Evolutionary conservation across 2,113 vertebrate species (phyloP), one percentile per base, ranked within the genome.

Genomic region (Nibea albiflora): DNA sequence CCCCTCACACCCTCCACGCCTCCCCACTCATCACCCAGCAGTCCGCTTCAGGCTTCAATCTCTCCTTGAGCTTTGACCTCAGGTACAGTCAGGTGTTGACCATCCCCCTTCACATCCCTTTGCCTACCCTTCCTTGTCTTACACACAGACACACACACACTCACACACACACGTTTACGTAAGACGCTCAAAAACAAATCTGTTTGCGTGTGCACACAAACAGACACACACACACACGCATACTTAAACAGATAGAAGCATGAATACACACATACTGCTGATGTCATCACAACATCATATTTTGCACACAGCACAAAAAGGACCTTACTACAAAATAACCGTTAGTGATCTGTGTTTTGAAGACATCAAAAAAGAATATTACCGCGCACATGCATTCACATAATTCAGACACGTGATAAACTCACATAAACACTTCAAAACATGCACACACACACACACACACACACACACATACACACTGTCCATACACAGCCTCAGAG

Each of bases 21-120:
- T 71, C 78, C 78, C 80, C 53, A 73, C 80, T 82, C 71, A 80
- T 83, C 77, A 83, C 28, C 71, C 54, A 4, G 24, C 56, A 63
- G 31, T 70, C 84, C 61, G 81, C 88, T 87, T 64, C 70, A 73
- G 72, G 89, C 71, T 73, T 80, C 35, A 83, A 52, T 88, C 88
- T 89, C 84, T 89, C 83, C 89, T 87, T 92, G 90, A 94, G 84
- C 92, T 92, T 76, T 93, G 77, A 93, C 88, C 89, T 89, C 79
- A 90, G 87, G 75, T 91, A 80, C 74, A 89, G 83, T 79, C 89
- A 93, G 92, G 92, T 93, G 88, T 73, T 68, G 75, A 89, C 77
- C 81, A 31, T 22, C 35, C 64, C 64, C 8, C 61, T 17, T 12
- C 35, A 72, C 65, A 77, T 76, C 44, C 77, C 35, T 79, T 78